These are phyloP conservation scores for Eristalis arbustorum DNA, from an alignment of 2,888 invertebrate species.

Conservation along the genomic window DNA sequence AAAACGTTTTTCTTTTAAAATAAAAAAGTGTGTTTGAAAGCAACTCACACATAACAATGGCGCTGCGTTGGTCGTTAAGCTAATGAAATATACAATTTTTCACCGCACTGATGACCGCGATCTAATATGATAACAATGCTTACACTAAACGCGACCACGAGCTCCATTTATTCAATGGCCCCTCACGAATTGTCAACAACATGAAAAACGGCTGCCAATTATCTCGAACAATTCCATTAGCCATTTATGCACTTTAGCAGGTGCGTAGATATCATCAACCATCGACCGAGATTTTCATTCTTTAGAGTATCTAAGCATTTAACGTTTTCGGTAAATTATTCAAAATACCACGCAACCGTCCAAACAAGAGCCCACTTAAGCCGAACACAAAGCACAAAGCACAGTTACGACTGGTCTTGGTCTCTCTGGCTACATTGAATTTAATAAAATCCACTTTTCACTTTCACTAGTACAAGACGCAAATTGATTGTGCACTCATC, in stretches of 20 bases:
- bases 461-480: slow-evolving; percentile 21
- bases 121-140: neutral
- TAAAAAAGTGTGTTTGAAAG: neutral
- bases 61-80: neutral
- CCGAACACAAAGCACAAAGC: slow-evolving; percentile 4
- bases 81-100: neutral
- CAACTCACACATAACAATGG: neutral
- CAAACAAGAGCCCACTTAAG: slow-evolving; percentile 16
- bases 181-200: slow-evolving; percentile 14
- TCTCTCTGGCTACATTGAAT: slow-evolving; percentile 8
- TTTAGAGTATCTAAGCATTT: slow-evolving; percentile 14
- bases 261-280: slow-evolving; percentile 12
- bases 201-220: slow-evolving; percentile 17
- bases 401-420: neutral
- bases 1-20: too few species aligned
- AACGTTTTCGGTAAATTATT: slow-evolving; percentile 19
- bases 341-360: neutral
- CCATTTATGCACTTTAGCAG: slow-evolving; percentile 17
- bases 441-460: slow-evolving; percentile 50
- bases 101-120: neutral
- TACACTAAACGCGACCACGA: neutral
- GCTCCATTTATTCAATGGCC: neutral
- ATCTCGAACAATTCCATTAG: slow-evolving; percentile 3
- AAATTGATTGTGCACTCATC: slow-evolving; percentile 51
- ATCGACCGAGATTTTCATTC: neutral